Evolutionary conservation across 2,113 vertebrate genomes (phyloP), one percentile per base, ranked within the genome.

Genomic region (Procapra przewalskii): DNA sequence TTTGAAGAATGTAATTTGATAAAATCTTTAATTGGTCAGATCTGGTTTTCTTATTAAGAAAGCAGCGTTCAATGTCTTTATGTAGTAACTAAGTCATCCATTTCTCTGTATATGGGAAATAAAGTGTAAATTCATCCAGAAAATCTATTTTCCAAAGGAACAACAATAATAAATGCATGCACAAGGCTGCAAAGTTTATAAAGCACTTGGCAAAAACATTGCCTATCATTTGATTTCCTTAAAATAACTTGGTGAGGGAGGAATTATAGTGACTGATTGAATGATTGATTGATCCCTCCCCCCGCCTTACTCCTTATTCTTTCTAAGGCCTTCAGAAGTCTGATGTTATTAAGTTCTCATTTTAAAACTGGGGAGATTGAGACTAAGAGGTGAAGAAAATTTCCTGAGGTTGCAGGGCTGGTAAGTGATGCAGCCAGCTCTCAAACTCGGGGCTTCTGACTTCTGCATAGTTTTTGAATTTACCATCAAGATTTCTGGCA

Each of bases 41-140:
- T 95, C 91, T 93, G 21, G 31, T 81, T 97, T 97, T 91, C 79
- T 90, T 90, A 64, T 89, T 94, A 54, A 93, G 50, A 62, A 95
- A 89, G 57, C 31, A 92, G 62, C 52, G 29, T 59, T 71, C 48
- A 15, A 12, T 88, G 21, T 71, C 50, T 23, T 87, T 64, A 36
- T 2, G 10, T 43, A 54, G 27, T 71, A 88, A 82, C 4, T 92
- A 50, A 97, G 43, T 50, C 33, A 82, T 33, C 55, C 67, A 19
- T 81, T 89, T 91, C 92, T 85, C 88, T 94, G 29, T 27, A 85
- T 85, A 31, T 71, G 43, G 86, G 19, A 84, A 89, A 75, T 57
- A 48, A 92, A 77, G 33, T 71, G 19, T 52, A 62, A 88, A 64
- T 85, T 83, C 91, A 79, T 80, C 81, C 52, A 75, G 77, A 86